phyloP scores from a whole-genome alignment of 1,140 invertebrate genomes.

The Hermetia illucens region DNA sequence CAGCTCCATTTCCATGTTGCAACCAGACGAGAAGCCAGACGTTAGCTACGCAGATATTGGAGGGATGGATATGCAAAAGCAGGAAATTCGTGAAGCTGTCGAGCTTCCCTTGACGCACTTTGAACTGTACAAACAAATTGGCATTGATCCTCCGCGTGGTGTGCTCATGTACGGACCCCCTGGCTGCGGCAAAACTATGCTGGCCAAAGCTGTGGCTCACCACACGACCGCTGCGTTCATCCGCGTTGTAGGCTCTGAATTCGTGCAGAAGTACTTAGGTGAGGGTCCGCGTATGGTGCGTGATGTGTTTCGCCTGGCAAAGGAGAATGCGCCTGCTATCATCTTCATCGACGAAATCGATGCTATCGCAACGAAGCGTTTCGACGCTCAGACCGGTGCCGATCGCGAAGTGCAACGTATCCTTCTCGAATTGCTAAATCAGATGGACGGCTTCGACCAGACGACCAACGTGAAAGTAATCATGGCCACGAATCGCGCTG shows the following conservation, averaged over 20 bases:
- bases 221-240: constrained; percentile 98
- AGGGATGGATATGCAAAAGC: constrained; percentile 99
- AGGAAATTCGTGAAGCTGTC: constrained; percentile 97
- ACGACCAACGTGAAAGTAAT: constrained; percentile 99
- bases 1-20: constrained; percentile 84
- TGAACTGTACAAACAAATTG: constrained; percentile 97
- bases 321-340: constrained; percentile 98
- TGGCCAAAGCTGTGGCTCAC: constrained; percentile 97
- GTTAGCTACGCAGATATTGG: constrained; percentile 96
- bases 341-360: constrained; percentile 99
- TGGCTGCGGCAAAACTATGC: constrained; percentile 90
- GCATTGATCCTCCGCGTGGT: constrained; percentile 88
- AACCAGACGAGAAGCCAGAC: constrained; percentile 97
- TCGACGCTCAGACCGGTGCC: constrained; percentile 97
- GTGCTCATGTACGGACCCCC: constrained; percentile 99
- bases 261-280: constrained; percentile 98
- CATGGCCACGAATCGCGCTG: constrained; percentile 96
- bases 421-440: constrained; percentile 91
- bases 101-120: constrained; percentile 97
- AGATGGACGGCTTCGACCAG: constrained; percentile 99
- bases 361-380: constrained; percentile 96
- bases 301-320: constrained; percentile 96
- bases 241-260: constrained; percentile 96
- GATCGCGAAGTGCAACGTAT: constrained; percentile 99
- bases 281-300: constrained; percentile 98